phyloP scores from a whole-genome alignment of 35 echinoderm and acorn worm species.

The Ophiothrix spiculata region DNA sequence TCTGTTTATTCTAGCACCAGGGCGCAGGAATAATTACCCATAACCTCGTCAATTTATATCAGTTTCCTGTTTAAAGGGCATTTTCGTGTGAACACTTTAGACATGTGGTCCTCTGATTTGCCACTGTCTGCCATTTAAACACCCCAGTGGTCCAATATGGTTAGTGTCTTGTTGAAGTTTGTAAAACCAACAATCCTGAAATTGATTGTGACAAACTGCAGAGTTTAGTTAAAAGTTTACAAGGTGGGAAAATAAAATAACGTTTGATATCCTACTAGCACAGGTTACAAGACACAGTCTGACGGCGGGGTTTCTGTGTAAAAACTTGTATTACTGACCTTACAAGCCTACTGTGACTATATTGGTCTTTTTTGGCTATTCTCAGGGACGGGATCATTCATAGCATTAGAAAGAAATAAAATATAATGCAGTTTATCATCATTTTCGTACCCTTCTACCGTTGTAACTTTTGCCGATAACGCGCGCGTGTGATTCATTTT shows the following conservation, averaged over 20 bases:
- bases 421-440: no score
- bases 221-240: neutral
- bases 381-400: no score
- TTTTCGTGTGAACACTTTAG: slow-evolving; percentile 9
- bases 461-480: no score
- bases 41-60: slow-evolving; percentile 32
- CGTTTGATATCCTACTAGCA: neutral
- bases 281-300: neutral
- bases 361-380: no score
- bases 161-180: slow-evolving; percentile 13
- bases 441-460: no score
- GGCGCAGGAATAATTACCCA: slow-evolving; percentile 28
- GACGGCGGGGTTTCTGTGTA: neutral
- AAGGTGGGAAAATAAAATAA: slow-evolving; percentile 11
- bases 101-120: neutral
- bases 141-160: neutral
- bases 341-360: neutral
- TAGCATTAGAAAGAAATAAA: no score
- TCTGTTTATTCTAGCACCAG: slow-evolving; percentile 2
- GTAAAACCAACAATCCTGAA: neutral
- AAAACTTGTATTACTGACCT: neutral
- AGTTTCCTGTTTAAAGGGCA: slow-evolving; percentile 12
- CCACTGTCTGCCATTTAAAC: slow-evolving; percentile 2
- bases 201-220: neutral
- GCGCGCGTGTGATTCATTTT: no score